Evolutionary conservation across 37 sponge, comb jelly and placozoan species (phyloP).

Genomic region (Haliclona indistincta): DNA sequence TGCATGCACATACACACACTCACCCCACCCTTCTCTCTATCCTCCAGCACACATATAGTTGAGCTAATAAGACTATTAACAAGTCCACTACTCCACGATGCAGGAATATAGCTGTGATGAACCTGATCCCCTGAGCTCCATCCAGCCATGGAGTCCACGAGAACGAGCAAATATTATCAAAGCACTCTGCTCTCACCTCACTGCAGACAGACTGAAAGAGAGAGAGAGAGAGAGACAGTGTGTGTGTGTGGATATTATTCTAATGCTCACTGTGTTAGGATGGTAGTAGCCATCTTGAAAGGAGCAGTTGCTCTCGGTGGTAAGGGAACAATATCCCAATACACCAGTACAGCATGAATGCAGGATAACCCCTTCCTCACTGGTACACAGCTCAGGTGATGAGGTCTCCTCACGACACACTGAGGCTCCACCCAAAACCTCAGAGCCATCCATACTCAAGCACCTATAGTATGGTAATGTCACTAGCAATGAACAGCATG

Average conservation of each 20-base stretch:
- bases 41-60: constrained; percentile 71
- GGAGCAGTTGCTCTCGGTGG: constrained; percentile 75
- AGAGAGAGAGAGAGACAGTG: background rate
- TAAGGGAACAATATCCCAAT: constrained; percentile 77
- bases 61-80: constrained; percentile 50
- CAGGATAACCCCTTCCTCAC: constrained; percentile 40
- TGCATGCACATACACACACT: background rate
- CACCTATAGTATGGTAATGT: constrained; percentile 8
- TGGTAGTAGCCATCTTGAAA: constrained; percentile 76
- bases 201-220: constrained; percentile 74
- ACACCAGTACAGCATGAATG: constrained; percentile 87
- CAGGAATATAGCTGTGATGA: constrained; percentile 80
- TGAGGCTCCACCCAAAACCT: constrained; percentile 54
- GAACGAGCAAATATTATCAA: constrained; percentile 35
- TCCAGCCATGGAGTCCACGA: constrained; percentile 9
- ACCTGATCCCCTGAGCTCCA: constrained; percentile 72
- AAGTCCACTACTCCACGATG: constrained; percentile 78
- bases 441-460: background rate
- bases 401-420: constrained; percentile 34
- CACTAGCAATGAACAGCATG: background rate
- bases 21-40: constrained; percentile 79
- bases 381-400: constrained; percentile 1
- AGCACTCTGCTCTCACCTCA: constrained; percentile 60
- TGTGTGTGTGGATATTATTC: no score
- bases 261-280: constrained; percentile 41